phyloP scores from a whole-genome alignment of 2,113 vertebrate species.

The Strigops habroptila region DNA sequence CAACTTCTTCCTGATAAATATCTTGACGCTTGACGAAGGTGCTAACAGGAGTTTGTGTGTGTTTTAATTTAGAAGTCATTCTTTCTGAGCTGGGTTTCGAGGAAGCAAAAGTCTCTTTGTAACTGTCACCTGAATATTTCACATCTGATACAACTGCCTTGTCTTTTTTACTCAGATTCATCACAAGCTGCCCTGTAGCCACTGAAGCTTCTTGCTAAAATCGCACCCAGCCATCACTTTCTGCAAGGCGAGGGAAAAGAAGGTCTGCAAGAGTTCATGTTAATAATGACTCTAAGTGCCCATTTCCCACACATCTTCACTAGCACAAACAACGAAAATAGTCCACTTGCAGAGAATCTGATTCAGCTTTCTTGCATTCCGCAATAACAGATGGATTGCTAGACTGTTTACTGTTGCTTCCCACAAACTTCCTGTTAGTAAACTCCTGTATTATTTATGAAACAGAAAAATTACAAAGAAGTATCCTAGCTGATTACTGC shows the following conservation, averaged over 20 bases:
- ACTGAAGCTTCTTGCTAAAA: neutral
- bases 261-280: constrained; percentile 11
- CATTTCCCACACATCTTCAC: constrained; percentile 59
- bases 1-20: neutral
- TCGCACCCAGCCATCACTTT: neutral
- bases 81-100: neutral
- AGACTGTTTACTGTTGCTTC: constrained; percentile 79
- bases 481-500: constrained; percentile 69
- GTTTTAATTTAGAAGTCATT: neutral
- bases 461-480: constrained; percentile 78
- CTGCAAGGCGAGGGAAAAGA: neutral
- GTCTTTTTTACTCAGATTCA: neutral
- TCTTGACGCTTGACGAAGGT: neutral
- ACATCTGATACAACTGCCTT: neutral
- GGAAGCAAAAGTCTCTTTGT: neutral
- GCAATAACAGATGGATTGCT: constrained; percentile 78
- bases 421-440: constrained; percentile 81
- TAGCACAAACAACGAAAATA: constrained; percentile 59
- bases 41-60: neutral
- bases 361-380: constrained; percentile 75
- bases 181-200: neutral
- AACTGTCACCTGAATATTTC: neutral
- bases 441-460: constrained; percentile 84
- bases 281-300: constrained; percentile 58
- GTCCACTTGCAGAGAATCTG: constrained; percentile 62